phyloP scores from a whole-genome alignment of 2,797 vertebrate species.

The Clamator glandarius region DNA sequence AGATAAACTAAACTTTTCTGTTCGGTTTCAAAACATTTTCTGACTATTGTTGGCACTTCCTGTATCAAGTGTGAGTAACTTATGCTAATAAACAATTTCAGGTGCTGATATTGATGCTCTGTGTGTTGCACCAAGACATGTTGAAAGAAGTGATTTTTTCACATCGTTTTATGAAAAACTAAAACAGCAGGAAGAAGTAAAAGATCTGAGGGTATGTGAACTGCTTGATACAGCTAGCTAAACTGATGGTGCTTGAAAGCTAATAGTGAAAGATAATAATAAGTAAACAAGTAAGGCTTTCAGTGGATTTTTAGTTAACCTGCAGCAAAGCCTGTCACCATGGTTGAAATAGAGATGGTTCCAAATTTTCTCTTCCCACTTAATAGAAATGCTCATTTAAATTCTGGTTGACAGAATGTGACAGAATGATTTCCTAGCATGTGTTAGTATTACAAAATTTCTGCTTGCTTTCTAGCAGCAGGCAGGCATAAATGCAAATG shows the following conservation, averaged over 20 bases:
- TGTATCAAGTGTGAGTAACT: background rate
- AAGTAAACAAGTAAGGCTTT: background rate
- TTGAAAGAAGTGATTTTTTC: constrained; percentile 90
- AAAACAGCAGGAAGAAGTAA: constrained; percentile 90
- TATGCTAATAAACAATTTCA: constrained; percentile 66
- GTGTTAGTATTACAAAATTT: background rate
- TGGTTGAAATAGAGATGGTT: background rate
- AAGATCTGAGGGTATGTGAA: constrained; percentile 85
- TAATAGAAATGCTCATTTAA: background rate
- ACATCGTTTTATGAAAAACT: constrained; percentile 90
- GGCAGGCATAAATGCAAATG: background rate
- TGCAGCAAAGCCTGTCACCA: background rate
- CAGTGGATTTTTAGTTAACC: background rate
- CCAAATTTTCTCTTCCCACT: background rate
- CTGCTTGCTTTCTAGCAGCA: background rate
- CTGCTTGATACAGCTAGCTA: background rate
- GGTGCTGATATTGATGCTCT: constrained; percentile 92
- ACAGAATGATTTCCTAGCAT: background rate
- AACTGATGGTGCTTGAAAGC: background rate
- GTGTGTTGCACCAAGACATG: constrained; percentile 89
- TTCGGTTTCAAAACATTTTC: background rate
- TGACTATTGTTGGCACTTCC: background rate
- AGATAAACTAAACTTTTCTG: background rate
- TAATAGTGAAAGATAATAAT: background rate
- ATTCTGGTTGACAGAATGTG: background rate